These are phyloP conservation scores for Hemiprocne comata DNA, from an alignment of 2,113 vertebrate genomes.

Conservation along the genomic window DNA sequence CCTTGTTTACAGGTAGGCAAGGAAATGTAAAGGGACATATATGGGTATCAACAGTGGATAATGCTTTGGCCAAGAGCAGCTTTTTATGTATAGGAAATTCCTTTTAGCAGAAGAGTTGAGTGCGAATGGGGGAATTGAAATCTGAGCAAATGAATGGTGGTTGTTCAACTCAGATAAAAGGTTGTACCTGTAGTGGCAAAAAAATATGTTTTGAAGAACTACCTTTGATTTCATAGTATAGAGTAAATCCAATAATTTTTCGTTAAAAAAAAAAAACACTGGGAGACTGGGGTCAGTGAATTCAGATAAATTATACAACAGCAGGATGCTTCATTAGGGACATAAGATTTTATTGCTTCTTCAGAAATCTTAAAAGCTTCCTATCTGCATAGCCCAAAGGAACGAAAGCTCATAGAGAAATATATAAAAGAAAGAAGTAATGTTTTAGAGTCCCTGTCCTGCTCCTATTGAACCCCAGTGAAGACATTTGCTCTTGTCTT, in stretches of 20 bases:
- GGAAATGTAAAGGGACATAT: slow-evolving; percentile 44
- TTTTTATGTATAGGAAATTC: not conserved
- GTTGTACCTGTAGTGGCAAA: not conserved
- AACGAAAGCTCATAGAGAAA: not conserved
- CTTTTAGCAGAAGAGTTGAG: not conserved
- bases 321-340: slow-evolving; percentile 24
- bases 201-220: not conserved
- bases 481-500: slow-evolving; percentile 22
- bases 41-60: not conserved
- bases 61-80: slow-evolving; percentile 9
- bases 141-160: slow-evolving; percentile 40
- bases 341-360: slow-evolving; percentile 12
- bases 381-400: slow-evolving; percentile 61
- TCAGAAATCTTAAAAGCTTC: slow-evolving; percentile 75
- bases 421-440: slow-evolving; percentile 26
- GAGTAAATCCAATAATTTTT: slow-evolving; percentile 7
- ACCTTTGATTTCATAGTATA: not conserved
- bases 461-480: not conserved
- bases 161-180: slow-evolving; percentile 16
- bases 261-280: not conserved
- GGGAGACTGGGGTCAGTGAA: slow-evolving; percentile 59
- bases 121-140: not conserved
- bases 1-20: slow-evolving; percentile 30
- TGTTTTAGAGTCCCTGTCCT: slow-evolving; percentile 24
- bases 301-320: slow-evolving; percentile 34